Base-by-base conservation (phyloP, 2,888 invertebrate genomes). In the Allophyes oxyacanthae region DNA sequence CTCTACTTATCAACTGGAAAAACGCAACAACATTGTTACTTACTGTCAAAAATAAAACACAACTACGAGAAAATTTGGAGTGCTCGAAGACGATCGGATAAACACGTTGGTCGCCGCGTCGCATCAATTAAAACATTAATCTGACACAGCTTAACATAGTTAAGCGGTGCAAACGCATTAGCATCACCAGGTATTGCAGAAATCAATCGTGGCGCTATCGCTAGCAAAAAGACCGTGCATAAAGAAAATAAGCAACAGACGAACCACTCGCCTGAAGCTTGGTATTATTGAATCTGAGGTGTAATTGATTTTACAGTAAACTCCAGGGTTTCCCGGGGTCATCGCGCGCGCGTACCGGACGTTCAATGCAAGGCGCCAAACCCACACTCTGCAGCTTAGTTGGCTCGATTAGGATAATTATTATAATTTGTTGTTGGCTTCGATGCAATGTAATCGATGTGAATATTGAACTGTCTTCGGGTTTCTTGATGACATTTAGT, bases 221-320 rank as follows among this genome's bases (percentile, higher is more conserved):
- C 64, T 34, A 20, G 25, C 6, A 11, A 42, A 14, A 8, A 6
- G 15, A 8, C 10, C 32, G 11, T 28, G 14, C 14, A 65, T 15
- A 48, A 44, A 20, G 11, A 34, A 43, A 36, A 32, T 0, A 6
- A 28, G 15, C 42, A 28, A 4, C 28, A 14, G 30, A 4, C 30
- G 14, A 30, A 42, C 14, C n/a, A 10, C 30, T 32, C 11, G 25
- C 34, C 25, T 11, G 7, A 40, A 25, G 11, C 40, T 7, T 2
- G 7, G 6, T 11, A 26, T 37, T 48, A 48, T n/a, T 11, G n/a
- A 30, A 36, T 14, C 41, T 30, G 15, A 15, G 14, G 37, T 44
- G 6, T 48, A 71, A 64, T 71, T 40, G 54, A 64, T 71, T 60
- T 46, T 41, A 56, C 55, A 52, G 60, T 54, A 48, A 53, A 41